A percentile compares a stretch with the other conserved stretches of the same genome.
Evolutionary conservation across 2,888 invertebrate genomes (phyloP).

Genomic region (Acanthacorydalis orientalis): DNA sequence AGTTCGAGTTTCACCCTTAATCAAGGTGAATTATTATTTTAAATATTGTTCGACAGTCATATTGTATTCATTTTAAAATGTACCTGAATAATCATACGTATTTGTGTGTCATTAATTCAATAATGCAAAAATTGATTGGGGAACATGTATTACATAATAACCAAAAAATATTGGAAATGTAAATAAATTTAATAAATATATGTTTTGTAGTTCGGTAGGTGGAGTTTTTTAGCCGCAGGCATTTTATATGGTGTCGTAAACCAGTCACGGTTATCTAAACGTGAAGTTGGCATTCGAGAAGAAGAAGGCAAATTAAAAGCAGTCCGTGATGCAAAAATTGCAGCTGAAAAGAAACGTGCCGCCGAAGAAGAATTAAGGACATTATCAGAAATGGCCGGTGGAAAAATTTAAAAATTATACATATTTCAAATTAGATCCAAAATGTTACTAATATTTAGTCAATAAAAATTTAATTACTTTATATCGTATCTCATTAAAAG

Average conservation of each 20-base stretch:
- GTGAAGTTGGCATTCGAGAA: constrained; percentile 45
- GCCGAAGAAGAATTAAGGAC: constrained; percentile 30
- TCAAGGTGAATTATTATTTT: constrained; percentile 39
- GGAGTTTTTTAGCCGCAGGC: constrained; percentile 58
- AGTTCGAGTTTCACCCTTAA: constrained; percentile 64
- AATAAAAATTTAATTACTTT: background rate
- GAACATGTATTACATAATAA: too few relatives aligned
- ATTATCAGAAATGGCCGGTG: constrained; percentile 18
- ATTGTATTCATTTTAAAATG: too few relatives aligned
- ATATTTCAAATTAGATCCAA: too few relatives aligned
- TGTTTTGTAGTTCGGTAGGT: constrained; percentile 53
- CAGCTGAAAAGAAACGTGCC: constrained; percentile 49
- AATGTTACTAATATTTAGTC: too few relatives aligned
- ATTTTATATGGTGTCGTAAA: constrained; percentile 60
- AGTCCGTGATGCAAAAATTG: constrained; percentile 51
- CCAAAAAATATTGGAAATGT: background rate
- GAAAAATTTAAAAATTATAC: background rate
- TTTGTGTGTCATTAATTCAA: too few relatives aligned
- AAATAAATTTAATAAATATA: background rate
- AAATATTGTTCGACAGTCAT: too few relatives aligned
- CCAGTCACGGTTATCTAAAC: constrained; percentile 48
- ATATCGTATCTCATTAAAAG: background rate
- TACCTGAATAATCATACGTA: too few relatives aligned
- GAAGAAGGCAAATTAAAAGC: constrained; percentile 49
- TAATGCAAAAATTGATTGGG: too few relatives aligned